Conservation (phyloP, 2,888 invertebrate genomes). For the Orchesella flavescens region DNA sequence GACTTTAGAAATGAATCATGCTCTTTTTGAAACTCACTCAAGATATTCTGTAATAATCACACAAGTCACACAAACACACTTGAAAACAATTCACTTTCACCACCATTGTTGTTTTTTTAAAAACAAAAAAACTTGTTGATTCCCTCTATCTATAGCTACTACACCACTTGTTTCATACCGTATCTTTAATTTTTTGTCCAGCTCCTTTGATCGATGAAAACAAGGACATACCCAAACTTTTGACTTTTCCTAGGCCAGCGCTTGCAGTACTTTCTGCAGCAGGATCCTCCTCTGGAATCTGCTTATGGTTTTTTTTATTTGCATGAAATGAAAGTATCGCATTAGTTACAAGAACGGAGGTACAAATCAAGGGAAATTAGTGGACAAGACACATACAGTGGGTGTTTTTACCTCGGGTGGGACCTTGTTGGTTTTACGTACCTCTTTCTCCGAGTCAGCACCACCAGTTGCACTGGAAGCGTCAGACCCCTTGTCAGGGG, state of each 20-base stretch:
- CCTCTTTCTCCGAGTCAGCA: slow-evolving; percentile 87
- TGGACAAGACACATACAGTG: slow-evolving; percentile 53
- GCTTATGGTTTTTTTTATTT: slow-evolving; percentile 28
- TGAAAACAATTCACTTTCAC: slow-evolving; percentile 8
- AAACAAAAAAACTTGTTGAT: no score
- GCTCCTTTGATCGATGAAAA: slow-evolving; percentile 97
- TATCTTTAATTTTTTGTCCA: slow-evolving; percentile 91
- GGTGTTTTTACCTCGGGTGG: slow-evolving; percentile 66
- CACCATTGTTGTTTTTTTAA: no score
- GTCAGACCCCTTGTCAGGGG: slow-evolving; percentile 69
- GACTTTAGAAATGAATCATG: slow-evolving; percentile 96
- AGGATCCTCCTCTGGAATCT: slow-evolving; percentile 64
- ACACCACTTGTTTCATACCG: slow-evolving; percentile 74
- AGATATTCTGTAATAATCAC: slow-evolving; percentile 82
- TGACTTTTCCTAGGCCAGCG: slow-evolving; percentile 77
- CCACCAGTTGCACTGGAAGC: slow-evolving; percentile 88
- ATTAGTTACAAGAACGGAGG: slow-evolving; percentile 32
- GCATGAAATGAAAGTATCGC: slow-evolving; percentile 12
- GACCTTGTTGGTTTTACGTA: slow-evolving; percentile 67
- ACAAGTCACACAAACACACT: not conserved
- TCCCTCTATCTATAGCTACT: no score
- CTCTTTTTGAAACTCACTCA: slow-evolving; percentile 97
- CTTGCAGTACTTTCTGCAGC: slow-evolving; percentile 65
- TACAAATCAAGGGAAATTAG: slow-evolving; percentile 45
- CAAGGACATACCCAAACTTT: slow-evolving; percentile 92